A percentile compares a stretch with the other conserved stretches of the same genome.
phyloP scores from a whole-genome alignment of 2,888 invertebrate genomes.

The Rhagophthalmus giganteus region DNA sequence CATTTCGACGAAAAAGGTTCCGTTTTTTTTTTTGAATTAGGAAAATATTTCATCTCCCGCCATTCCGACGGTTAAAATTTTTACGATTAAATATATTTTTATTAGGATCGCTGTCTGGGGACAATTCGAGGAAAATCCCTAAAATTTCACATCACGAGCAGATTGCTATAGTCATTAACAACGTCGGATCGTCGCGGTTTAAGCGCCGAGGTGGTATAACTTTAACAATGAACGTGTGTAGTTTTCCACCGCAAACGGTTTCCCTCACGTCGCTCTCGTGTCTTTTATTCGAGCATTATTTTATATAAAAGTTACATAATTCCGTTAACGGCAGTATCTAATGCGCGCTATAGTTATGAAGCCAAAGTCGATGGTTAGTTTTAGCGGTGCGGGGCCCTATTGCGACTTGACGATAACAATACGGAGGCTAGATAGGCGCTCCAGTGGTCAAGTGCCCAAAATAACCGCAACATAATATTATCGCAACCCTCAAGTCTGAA shows the following conservation, averaged over 20 bases:
- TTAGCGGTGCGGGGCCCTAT: constrained; percentile 7
- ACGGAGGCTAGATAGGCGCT: constrained; percentile 27
- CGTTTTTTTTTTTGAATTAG: too few relatives aligned
- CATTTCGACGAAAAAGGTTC: too few relatives aligned
- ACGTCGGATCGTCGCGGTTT: constrained; percentile 3
- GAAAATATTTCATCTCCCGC: too few relatives aligned
- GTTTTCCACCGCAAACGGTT: constrained; percentile 4
- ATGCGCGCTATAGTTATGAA: constrained; percentile 10
- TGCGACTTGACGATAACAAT: constrained; percentile 27
- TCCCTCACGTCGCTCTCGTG: constrained; percentile 4
- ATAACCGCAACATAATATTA: constrained; percentile 36
- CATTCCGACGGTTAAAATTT: too few relatives aligned
- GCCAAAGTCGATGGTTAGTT: constrained; percentile 12
- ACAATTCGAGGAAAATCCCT: constrained; percentile 9
- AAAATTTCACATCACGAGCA: constrained; percentile 8
- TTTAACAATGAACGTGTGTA: constrained; percentile 8
- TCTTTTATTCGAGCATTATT: constrained; percentile 5
- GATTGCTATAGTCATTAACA: constrained; percentile 10
- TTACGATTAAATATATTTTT: background rate
- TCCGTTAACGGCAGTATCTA: constrained; percentile 5
- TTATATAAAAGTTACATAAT: constrained; percentile 4
- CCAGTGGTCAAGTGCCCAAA: constrained; percentile 36
- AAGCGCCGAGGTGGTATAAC: constrained; percentile 9
- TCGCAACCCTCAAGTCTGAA: constrained; percentile 33
- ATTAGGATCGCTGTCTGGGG: background rate